Evolutionary conservation across 2,888 invertebrate genomes (phyloP).

Genomic region (Spicauda simplicius): DNA sequence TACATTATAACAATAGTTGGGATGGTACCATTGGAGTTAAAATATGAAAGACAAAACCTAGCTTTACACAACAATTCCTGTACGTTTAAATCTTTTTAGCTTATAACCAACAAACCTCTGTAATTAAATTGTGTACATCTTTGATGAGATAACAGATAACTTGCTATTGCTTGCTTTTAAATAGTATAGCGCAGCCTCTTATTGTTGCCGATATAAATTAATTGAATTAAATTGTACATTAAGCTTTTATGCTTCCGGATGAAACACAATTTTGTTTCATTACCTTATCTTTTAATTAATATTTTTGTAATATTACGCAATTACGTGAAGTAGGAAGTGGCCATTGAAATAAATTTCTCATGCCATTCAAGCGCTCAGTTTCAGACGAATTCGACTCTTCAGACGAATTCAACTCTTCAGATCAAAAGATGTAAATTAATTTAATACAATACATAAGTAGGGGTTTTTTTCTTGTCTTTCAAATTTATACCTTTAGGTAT

Average conservation of each 20-base stretch:
- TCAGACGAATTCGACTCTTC: neutral
- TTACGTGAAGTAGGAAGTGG: constrained; percentile 6
- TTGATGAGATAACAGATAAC: neutral
- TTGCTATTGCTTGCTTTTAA: too few species aligned
- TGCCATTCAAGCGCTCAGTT: neutral
- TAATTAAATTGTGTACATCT: neutral
- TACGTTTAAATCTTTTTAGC: too few species aligned
- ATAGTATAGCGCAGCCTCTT: neutral
- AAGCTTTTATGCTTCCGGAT: constrained; percentile 16
- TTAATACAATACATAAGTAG: too few species aligned
- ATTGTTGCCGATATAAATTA: neutral
- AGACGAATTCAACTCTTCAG: too few species aligned
- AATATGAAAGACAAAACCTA: too few species aligned
- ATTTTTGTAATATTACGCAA: neutral
- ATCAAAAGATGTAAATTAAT: too few species aligned
- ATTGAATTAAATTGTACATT: constrained; percentile 6
- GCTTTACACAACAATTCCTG: too few species aligned
- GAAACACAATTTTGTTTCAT: neutral
- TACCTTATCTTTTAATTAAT: neutral
- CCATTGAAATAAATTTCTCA: neutral
- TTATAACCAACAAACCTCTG: too few species aligned
- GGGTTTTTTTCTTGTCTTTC: too few species aligned
- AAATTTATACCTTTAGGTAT: too few species aligned
- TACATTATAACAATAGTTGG: too few species aligned
- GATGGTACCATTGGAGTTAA: too few species aligned